These are phyloP conservation scores for Agrypnia vestita DNA, from an alignment of 1,140 invertebrate species.

Conservation along the genomic window DNA sequence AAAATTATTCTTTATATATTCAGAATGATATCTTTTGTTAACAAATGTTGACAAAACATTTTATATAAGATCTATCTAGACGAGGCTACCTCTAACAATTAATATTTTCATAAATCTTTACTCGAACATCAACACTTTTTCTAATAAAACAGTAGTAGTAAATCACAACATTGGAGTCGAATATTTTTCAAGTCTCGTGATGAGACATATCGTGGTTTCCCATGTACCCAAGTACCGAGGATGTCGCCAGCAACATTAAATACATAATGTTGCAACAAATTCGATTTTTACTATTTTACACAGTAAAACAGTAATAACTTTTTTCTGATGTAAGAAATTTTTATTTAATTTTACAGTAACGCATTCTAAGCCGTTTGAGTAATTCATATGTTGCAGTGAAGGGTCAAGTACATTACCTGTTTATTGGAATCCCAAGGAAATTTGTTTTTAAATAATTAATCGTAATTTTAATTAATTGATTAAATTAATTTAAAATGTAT, in stretches of 20 bases:
- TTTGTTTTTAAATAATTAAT: no score
- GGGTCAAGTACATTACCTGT: not conserved
- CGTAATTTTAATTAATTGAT: no score
- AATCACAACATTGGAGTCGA: constrained; percentile 62
- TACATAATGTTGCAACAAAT: not conserved
- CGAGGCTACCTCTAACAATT: constrained; percentile 56
- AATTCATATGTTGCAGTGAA: constrained; percentile 1
- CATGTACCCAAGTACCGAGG: not conserved
- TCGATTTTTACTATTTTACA: constrained; percentile 20
- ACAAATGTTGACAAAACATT: constrained; percentile 42
- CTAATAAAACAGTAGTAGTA: constrained; percentile 60
- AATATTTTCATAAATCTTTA: constrained; percentile 51
- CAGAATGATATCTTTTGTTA: constrained; percentile 46
- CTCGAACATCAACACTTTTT: constrained; percentile 55
- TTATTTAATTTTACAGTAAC: not conserved
- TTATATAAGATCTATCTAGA: constrained; percentile 50
- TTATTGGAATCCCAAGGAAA: not conserved
- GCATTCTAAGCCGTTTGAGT: not conserved
- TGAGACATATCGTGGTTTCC: constrained; percentile 29
- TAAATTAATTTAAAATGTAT: no score
- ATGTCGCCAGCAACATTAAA: not conserved
- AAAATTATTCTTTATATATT: constrained; percentile 48
- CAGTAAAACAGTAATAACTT: constrained; percentile 18
- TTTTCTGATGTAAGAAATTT: not conserved
- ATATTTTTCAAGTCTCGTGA: constrained; percentile 59